Conservation (phyloP, 2,888 invertebrate species). For the Cabera pusaria region DNA sequence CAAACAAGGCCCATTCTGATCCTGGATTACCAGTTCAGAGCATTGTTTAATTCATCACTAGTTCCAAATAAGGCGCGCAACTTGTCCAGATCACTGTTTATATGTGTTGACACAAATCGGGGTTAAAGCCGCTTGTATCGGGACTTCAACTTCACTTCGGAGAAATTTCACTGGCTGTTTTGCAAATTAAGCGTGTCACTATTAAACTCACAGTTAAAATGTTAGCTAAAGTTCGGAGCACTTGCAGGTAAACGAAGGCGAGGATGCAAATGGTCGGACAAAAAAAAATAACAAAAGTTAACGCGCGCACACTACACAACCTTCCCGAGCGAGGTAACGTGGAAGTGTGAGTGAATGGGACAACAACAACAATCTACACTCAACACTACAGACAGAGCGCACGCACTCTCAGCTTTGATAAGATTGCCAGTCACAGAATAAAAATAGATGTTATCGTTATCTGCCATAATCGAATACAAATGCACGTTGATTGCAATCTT, state of each 20-base stretch:
- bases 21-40: conserved; percentile 66
- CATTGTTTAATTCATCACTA: conserved; percentile 77
- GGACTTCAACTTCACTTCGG: conserved; percentile 49
- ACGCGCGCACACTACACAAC: conserved; percentile 55
- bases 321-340: conserved; percentile 54
- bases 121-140: conserved; percentile 72
- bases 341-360: conserved; percentile 75
- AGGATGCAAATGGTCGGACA: conserved; percentile 60
- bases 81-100: conserved; percentile 74
- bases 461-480: conserved; percentile 9
- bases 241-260: conserved; percentile 60
- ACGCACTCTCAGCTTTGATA: conserved; percentile 44
- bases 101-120: conserved; percentile 77
- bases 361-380: conserved; percentile 32
- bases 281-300: conserved; percentile 68
- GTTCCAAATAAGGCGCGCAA: conserved; percentile 54
- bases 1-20: conserved; percentile 69
- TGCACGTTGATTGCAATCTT: too few relatives aligned
- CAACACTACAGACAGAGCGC: conserved; percentile 2
- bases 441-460: conserved; percentile 19
- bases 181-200: conserved; percentile 22
- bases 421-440: conserved; percentile 41
- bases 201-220: conserved; percentile 27
- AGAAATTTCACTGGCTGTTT: conserved; percentile 58
- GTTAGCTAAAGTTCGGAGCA: conserved; percentile 42